Evolutionary conservation across 2,888 invertebrate genomes (phyloP), one percentile per base, ranked within the genome.

Genomic region (Erebia epiphron): DNA sequence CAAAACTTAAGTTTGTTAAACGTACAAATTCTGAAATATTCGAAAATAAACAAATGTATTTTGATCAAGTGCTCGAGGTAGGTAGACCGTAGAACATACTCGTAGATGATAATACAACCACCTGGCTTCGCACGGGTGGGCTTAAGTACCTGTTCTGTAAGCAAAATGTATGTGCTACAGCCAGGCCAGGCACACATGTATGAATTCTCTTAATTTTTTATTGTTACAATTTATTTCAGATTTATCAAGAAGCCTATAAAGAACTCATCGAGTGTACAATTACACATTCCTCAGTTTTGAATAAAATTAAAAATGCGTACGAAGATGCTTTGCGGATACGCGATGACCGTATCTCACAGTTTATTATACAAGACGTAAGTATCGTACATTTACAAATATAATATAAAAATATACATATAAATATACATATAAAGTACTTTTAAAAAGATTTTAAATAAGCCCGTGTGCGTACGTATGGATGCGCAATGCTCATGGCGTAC

Each of bases 351-450:
- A 89, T 94, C 74, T 74, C 82, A 21, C 89, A 89, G 76, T 90
- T 84, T 64, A 85, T 87, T 46, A 83, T 79, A 57, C 91, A 91
- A 79, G 91, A 93, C 75, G 92, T 93, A 82, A 87, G 92, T 77
- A 49, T 13, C 43, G 49, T 49, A 54, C 43, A 46, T 52, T 14
- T n/a, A 50, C 14, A 14, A 3, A 3, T 26, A 26, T 2, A 21
- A 21, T 21, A n/a, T n/a, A n/a, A 21, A 1, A 2, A 21, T 2
- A 2, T 26, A 26, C 26, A 4, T 26, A 26, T n/a, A n/a, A n/a
- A n/a, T n/a, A n/a, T n/a, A n/a, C n/a, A n/a, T n/a, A 4, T 66
- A 18, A n/a, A 56, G 14, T 54, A 7, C 35, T 35, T 35, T 35
- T 35, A 35, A 35, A 35, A 35, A 35, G 5, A 35, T 35, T 35